These are phyloP conservation scores for Macrotis lagotis DNA, from an alignment of 2,113 vertebrate species.

Conservation along the genomic window DNA sequence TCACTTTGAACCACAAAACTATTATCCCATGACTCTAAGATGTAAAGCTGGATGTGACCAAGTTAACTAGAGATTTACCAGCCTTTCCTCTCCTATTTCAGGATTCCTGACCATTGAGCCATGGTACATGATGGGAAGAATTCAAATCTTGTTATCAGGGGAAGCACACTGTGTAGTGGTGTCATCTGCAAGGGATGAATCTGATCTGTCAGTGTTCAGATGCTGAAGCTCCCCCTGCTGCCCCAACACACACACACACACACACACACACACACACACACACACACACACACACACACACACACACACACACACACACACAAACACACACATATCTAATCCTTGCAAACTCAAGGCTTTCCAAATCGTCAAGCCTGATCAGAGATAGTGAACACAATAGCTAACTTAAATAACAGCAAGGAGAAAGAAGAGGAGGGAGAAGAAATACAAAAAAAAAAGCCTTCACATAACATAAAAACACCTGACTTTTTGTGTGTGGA, in stretches of 20 bases:
- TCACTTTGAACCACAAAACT: neutral
- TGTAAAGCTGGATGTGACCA: rapidly evolving
- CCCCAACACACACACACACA: slow-evolving; percentile 19
- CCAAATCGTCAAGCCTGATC: slow-evolving; percentile 83
- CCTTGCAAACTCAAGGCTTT: slow-evolving; percentile 82
- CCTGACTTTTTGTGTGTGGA: slow-evolving; percentile 70
- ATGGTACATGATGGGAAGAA: slow-evolving; percentile 64
- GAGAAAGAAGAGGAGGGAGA: slow-evolving; percentile 35
- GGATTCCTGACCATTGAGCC: slow-evolving; percentile 68
- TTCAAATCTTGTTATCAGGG: slow-evolving; percentile 69
- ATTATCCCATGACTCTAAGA: neutral
- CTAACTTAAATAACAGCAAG: slow-evolving; percentile 82
- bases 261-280: slow-evolving; percentile 42
- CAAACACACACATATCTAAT: slow-evolving; percentile 67
- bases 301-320: slow-evolving; percentile 44
- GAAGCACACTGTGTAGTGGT: slow-evolving; percentile 63
- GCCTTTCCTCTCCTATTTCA: slow-evolving; percentile 37
- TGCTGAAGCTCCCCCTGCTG: slow-evolving; percentile 39
- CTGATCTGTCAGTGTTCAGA: slow-evolving; percentile 77
- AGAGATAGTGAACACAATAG: slow-evolving; percentile 79
- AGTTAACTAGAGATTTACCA: neutral
- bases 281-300: slow-evolving; percentile 29
- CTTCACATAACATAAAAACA: slow-evolving; percentile 75
- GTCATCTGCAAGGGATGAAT: slow-evolving; percentile 70
- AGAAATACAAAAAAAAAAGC: slow-evolving; percentile 18